Conservation (phyloP, 2,888 invertebrate genomes). For the Micropterix aruncella region DNA sequence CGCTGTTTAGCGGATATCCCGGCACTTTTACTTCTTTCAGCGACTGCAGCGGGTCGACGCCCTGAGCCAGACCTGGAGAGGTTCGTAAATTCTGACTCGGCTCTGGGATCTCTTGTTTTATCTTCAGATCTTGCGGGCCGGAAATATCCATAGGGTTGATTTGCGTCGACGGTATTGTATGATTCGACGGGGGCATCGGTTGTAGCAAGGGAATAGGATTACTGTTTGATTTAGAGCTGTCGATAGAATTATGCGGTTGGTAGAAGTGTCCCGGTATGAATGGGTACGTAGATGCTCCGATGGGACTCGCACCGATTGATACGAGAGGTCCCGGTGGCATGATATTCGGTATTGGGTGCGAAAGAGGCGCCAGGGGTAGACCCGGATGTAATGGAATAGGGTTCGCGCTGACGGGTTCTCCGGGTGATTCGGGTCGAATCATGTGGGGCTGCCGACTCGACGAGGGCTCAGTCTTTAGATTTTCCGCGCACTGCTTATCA, state of each 20-base stretch:
- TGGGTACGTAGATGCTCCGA: slow-evolving; percentile 43
- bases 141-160: slow-evolving; percentile 19
- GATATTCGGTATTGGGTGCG: slow-evolving; percentile 39
- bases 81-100: slow-evolving; percentile 17
- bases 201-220: slow-evolving; percentile 28
- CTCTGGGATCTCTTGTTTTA: slow-evolving; percentile 39
- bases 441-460: slow-evolving; percentile 4
- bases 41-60: slow-evolving; percentile 58
- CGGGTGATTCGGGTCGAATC: neutral
- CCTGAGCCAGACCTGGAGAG: slow-evolving; percentile 33
- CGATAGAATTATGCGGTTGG: slow-evolving; percentile 11
- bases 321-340: slow-evolving; percentile 44
- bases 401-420: neutral
- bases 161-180: neutral
- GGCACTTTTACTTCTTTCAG: slow-evolving; percentile 70
- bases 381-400: slow-evolving; percentile 27
- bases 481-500: slow-evolving; percentile 26
- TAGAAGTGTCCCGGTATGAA: slow-evolving; percentile 40
- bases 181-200: slow-evolving; percentile 26
- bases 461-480: slow-evolving; percentile 24
- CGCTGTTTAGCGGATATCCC: slow-evolving; percentile 44
- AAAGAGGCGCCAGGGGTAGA: slow-evolving; percentile 32
- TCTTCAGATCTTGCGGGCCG: slow-evolving; percentile 38
- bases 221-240: slow-evolving; percentile 29
- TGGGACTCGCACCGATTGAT: slow-evolving; percentile 41